A percentile compares a stretch with the other conserved stretches of the same genome.
Conservation (phyloP, 2,888 invertebrate genomes). For the Andrena praecox region DNA sequence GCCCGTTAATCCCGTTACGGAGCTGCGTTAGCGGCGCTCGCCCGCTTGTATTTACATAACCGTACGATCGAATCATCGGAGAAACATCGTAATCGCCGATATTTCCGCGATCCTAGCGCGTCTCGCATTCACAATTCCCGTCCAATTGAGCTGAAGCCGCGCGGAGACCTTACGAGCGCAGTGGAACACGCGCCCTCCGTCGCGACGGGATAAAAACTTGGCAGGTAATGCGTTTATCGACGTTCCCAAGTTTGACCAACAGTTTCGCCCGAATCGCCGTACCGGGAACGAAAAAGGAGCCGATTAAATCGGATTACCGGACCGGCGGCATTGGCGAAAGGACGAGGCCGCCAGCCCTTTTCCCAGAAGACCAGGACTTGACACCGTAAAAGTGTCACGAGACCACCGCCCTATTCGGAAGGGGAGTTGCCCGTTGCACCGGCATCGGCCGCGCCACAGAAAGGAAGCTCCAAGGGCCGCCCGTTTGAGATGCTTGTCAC, state of each 20-base stretch:
- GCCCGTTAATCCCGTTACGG: conserved; percentile 50
- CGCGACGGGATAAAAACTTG: not conserved
- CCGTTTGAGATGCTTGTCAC: conserved; percentile 79
- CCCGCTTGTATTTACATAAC: conserved; percentile 39
- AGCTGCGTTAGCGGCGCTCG: conserved; percentile 11
- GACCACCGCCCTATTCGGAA: conserved; percentile 53
- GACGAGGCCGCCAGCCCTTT: conserved; percentile 64
- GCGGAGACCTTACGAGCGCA: conserved; percentile 24
- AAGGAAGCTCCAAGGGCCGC: conserved; percentile 48
- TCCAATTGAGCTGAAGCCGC: not conserved
- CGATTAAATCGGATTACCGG: conserved; percentile 75
- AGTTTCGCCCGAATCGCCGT: conserved; percentile 59
- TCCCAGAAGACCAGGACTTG: conserved; percentile 76
- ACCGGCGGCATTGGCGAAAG: conserved; percentile 37
- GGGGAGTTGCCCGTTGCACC: conserved; percentile 50
- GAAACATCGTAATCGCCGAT: conserved; percentile 11
- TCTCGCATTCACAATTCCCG: not conserved
- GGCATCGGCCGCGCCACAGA: conserved; percentile 30
- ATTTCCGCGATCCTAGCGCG: conserved; percentile 9
- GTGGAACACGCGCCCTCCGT: not conserved
- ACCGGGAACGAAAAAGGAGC: conserved; percentile 71
- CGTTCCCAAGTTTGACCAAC: conserved; percentile 52
- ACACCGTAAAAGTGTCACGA: conserved; percentile 75
- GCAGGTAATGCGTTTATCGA: conserved; percentile 41
- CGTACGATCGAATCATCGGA: conserved; percentile 16